Conservation (phyloP, 2,113 vertebrate genomes). For the Garra rufa region DNA sequence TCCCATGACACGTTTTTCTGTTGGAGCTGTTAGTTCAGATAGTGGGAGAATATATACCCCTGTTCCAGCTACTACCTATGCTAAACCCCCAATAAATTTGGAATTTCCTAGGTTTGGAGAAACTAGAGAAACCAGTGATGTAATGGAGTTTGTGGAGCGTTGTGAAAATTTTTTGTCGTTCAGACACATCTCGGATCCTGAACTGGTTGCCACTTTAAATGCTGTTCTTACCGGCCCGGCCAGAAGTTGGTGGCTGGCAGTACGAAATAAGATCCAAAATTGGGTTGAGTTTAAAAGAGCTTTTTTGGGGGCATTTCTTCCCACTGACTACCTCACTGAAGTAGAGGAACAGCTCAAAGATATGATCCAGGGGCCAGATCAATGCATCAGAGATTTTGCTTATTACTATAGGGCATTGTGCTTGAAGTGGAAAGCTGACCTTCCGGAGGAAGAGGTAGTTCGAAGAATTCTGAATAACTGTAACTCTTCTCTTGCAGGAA, state of each 20-base stretch:
- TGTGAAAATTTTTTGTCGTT: neutral
- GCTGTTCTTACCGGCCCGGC: slow-evolving; percentile 25
- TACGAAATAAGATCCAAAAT: neutral
- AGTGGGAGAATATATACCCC: neutral
- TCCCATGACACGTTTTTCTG: no score
- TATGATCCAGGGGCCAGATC: slow-evolving; percentile 1
- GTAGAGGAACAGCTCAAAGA: slow-evolving; percentile 34
- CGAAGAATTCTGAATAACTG: slow-evolving; percentile 36
- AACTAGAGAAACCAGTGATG: no score
- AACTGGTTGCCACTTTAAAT: slow-evolving; percentile 21
- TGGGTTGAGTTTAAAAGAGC: slow-evolving; percentile 25
- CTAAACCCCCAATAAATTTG: slow-evolving; percentile 1
- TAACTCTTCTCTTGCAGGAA: slow-evolving; percentile 32
- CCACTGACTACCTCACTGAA: slow-evolving; percentile 23
- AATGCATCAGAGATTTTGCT: slow-evolving; percentile 35
- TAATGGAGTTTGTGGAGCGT: neutral
- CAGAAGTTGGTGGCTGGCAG: slow-evolving; percentile 43
- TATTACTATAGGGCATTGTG: slow-evolving; percentile 41
- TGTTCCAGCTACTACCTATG: neutral
- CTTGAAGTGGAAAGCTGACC: slow-evolving; percentile 32
- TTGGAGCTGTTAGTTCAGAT: neutral
- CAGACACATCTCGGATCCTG: neutral
- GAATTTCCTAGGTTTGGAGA: no score
- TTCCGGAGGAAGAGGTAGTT: slow-evolving; percentile 35
- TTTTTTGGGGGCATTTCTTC: slow-evolving; percentile 32